These are phyloP conservation scores for Amblyopsis hoosieri DNA, from an alignment of 2,797 vertebrate genomes.

Conservation along the genomic window DNA sequence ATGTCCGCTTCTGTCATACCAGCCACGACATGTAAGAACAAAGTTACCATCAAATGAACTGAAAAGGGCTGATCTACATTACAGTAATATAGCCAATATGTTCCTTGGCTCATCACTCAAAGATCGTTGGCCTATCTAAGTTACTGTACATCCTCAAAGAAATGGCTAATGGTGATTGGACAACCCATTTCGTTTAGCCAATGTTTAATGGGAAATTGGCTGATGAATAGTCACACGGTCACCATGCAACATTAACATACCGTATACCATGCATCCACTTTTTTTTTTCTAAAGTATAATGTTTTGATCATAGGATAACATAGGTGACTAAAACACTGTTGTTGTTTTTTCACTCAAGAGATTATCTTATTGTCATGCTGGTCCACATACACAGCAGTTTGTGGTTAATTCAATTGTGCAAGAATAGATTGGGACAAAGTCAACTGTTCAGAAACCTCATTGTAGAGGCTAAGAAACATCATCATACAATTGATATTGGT, in stretches of 20 bases:
- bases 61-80: slow-evolving; percentile 17
- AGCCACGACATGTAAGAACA: slow-evolving; percentile 25
- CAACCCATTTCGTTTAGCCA: too few relatives aligned
- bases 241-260: slow-evolving; percentile 72
- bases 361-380: slow-evolving; percentile 23
- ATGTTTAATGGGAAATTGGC: slow-evolving; percentile 30
- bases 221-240: slow-evolving; percentile 38
- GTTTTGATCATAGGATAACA: slow-evolving; percentile 17
- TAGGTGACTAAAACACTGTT: background rate
- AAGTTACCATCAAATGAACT: slow-evolving; percentile 13
- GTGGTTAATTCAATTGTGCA: slow-evolving; percentile 24
- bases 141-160: slow-evolving; percentile 28
- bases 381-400: slow-evolving; percentile 12
- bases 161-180: background rate
- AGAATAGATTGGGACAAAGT: slow-evolving; percentile 11
- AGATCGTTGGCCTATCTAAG: slow-evolving; percentile 17
- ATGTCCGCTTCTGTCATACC: slow-evolving; percentile 5
- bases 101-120: slow-evolving; percentile 14
- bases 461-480: slow-evolving; percentile 12
- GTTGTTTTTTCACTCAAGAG: background rate
- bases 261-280: slow-evolving; percentile 69
- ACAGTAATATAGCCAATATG: slow-evolving; percentile 37
- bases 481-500: slow-evolving; percentile 18
- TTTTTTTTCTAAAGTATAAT: slow-evolving; percentile 33
- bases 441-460: slow-evolving; percentile 5